Base-by-base conservation (phyloP, 1,140 invertebrate genomes). In the Papilio polytes region DNA sequence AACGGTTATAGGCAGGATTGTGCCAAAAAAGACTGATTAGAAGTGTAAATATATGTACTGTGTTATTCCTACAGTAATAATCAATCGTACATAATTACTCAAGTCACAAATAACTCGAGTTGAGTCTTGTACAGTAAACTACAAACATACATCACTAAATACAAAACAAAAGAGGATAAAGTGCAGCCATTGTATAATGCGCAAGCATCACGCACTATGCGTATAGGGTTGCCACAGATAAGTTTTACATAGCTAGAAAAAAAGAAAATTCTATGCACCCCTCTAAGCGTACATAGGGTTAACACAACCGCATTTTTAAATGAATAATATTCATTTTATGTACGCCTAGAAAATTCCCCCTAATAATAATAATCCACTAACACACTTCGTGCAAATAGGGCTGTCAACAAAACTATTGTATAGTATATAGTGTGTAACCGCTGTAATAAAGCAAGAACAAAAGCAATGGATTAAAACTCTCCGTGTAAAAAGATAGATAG, bases 171-270 rank as follows among this genome's bases (percentile, higher is more conserved):
- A 59, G 53, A 53, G 51, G n/a, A 36, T 78, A 78, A 78, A 78
- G 31, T 78, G 53, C 76, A 77, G 51, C 46, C 48, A 78, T 78
- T 78, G 51, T 53, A 15, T 59, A 56, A 78, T 56, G 26, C 63
- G 63, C 63, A 70, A n/a, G 51, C 53, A 59, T 36, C 53, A 31
- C 76, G 51, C 31, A 36, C 74, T 31, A 63, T 26, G 63, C 63
- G 63, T 26, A 66, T 66, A 78, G 51, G 76, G 76, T 78, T 78
- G 76, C 48, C 76, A 44, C 76, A 41, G 20, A 66, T 36, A 66
- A 66, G 12, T 66, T 66, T 18, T 15, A 66, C 22, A 66, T 66
- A 66, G 3, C 63, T 66, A 26, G 63, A 66, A 66, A 66, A 66
- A 66, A 66, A 66, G 22, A 15, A 66, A 31, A 66, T 31, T 66